phyloP scores from a whole-genome alignment of 2,888 invertebrate genomes.

The Digitonthophagus gazella region DNA sequence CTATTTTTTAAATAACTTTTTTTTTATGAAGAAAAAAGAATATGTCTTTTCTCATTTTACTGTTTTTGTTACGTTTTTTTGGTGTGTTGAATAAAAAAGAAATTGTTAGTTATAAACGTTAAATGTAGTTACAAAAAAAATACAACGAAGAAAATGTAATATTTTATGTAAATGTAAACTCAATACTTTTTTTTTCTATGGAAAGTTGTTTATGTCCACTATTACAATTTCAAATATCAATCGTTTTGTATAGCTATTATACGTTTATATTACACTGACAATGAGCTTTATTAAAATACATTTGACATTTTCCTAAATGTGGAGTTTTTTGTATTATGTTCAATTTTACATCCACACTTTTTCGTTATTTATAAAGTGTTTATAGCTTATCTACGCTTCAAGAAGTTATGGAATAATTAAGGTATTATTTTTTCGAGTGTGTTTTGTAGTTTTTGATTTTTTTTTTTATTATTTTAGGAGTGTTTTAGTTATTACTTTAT shows the following conservation, averaged over 20 bases:
- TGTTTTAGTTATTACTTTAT: not conserved
- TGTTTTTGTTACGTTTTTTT: not conserved
- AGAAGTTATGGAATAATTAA: not conserved
- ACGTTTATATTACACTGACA: slow-evolving; percentile 17
- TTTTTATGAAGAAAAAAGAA: not conserved
- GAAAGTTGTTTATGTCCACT: slow-evolving; percentile 27
- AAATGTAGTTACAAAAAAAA: not conserved
- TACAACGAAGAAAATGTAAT: not conserved
- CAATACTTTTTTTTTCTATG: slow-evolving; percentile 24
- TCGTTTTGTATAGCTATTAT: slow-evolving; percentile 30
- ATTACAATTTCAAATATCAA: slow-evolving; percentile 23
- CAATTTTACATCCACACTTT: not conserved
- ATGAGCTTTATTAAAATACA: slow-evolving; percentile 27
- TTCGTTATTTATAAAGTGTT: not conserved
- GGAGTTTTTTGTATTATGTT: not conserved
- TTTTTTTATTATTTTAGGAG: not conserved
- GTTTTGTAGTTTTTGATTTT: slow-evolving; percentile 1
- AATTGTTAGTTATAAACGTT: not conserved
- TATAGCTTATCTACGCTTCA: not conserved
- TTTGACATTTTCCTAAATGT: slow-evolving; percentile 19
- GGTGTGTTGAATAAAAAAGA: not conserved
- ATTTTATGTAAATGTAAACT: slow-evolving; percentile 8
- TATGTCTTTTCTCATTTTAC: not conserved
- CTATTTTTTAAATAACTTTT: not conserved
- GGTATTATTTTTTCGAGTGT: slow-evolving; percentile 14